These are phyloP conservation scores for Colletes gigas DNA, from an alignment of 1,140 invertebrate species.

Conservation along the genomic window DNA sequence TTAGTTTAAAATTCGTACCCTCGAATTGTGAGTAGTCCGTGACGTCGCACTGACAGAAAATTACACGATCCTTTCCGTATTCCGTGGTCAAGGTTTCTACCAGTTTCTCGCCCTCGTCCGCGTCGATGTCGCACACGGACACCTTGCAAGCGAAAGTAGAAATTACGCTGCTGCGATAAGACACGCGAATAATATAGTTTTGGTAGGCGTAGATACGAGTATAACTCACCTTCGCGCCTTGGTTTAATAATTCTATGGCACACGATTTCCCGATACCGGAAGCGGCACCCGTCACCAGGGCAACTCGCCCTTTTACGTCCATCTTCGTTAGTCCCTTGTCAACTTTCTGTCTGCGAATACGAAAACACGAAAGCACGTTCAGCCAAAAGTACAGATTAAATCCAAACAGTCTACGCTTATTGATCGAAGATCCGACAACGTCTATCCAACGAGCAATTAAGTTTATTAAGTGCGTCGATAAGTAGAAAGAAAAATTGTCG, in stretches of 20 bases:
- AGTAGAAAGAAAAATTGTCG: no score
- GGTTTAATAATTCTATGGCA: slow-evolving; percentile 85
- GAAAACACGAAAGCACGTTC: slow-evolving; percentile 1
- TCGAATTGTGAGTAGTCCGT: slow-evolving; percentile 89
- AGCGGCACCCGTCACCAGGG: slow-evolving; percentile 87
- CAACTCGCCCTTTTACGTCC: slow-evolving; percentile 84
- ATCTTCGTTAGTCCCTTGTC: slow-evolving; percentile 56
- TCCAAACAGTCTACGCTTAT: not conserved
- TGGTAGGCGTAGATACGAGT: no score
- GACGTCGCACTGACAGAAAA: slow-evolving; percentile 86
- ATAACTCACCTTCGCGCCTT: slow-evolving; percentile 85
- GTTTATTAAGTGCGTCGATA: no score
- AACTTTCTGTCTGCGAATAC: slow-evolving; percentile 30
- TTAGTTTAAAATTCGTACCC: slow-evolving; percentile 78
- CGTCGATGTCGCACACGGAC: slow-evolving; percentile 87
- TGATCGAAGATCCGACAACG: no score
- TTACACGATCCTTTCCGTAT: slow-evolving; percentile 85
- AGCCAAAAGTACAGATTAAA: not conserved
- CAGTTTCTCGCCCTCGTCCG: slow-evolving; percentile 85
- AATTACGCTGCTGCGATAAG: no score
- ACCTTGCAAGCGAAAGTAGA: slow-evolving; percentile 80
- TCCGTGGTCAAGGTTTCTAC: slow-evolving; percentile 83
- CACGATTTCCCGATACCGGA: slow-evolving; percentile 87
- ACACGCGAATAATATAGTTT: no score
- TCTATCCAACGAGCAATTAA: not conserved